Evolutionary conservation across 2,797 vertebrate genomes (phyloP).

Genomic region (Tinamus major): DNA sequence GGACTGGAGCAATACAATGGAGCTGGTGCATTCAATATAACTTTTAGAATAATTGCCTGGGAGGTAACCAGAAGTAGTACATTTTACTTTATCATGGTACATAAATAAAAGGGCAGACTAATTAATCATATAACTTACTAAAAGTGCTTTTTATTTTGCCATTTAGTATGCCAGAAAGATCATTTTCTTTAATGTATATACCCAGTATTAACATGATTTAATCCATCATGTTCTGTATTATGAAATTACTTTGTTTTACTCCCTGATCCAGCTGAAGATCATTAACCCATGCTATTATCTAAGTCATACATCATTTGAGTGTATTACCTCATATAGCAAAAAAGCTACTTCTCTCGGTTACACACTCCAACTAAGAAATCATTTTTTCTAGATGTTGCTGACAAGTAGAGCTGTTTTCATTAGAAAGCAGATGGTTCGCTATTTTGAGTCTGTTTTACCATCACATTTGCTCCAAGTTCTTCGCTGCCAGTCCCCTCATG

Average conservation of each 20-base stretch:
- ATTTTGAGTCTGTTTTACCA: constrained; percentile 59
- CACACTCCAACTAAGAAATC: constrained; percentile 58
- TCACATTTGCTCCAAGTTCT: constrained; percentile 46
- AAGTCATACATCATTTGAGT: constrained; percentile 80
- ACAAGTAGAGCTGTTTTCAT: constrained; percentile 76
- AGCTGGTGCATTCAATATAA: constrained; percentile 71
- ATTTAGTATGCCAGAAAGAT: constrained; percentile 89
- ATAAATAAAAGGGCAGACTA: constrained; percentile 84
- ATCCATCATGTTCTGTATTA: constrained; percentile 88
- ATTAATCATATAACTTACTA: constrained; percentile 96
- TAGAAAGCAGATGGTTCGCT: constrained; percentile 77
- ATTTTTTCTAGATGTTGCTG: constrained; percentile 79
- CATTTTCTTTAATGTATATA: constrained; percentile 94
- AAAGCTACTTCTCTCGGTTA: constrained; percentile 74
- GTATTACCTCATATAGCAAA: constrained; percentile 83
- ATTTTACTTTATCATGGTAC: constrained; percentile 93
- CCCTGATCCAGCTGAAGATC: constrained; percentile 86
- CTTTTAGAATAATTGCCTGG: constrained; percentile 89
- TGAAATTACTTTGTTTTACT: constrained; percentile 86
- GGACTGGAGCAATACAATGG: constrained; percentile 37
- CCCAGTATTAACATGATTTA: constrained; percentile 87
- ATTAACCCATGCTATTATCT: constrained; percentile 84
- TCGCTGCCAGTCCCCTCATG: constrained; percentile 18
- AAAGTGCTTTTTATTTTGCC: constrained; percentile 98
- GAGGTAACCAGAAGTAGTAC: constrained; percentile 87